A percentile compares a stretch with the other conserved stretches of the same genome.
These are phyloP conservation scores for Pecten maximus DNA, from an alignment of 2,888 invertebrate species.

Conservation along the genomic window DNA sequence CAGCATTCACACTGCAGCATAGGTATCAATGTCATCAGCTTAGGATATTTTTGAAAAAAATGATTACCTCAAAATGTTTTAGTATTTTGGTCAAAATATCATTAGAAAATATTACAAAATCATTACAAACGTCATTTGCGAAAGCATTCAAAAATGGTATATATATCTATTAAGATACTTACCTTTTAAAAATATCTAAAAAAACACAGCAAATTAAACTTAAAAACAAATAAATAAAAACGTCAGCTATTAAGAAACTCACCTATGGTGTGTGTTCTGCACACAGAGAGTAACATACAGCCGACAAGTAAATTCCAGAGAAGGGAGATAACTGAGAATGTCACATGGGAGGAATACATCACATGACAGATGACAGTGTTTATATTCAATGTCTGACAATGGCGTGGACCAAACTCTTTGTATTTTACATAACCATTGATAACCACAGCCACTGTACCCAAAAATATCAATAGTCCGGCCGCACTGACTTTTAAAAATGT, in stretches of 20 bases:
- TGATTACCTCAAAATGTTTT: no score
- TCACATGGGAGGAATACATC: slow-evolving; percentile 75
- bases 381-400: slow-evolving; percentile 72
- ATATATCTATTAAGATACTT: no score
- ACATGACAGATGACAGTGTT: slow-evolving; percentile 76
- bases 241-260: slow-evolving; percentile 58
- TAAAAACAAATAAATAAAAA: no score
- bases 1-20: no score
- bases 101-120: no score
- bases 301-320: slow-evolving; percentile 83
- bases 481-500: slow-evolving; percentile 82
- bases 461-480: slow-evolving; percentile 75
- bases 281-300: slow-evolving; percentile 82
- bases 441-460: slow-evolving; percentile 70
- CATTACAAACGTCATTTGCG: no score
- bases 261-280: slow-evolving; percentile 83
- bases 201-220: no score
- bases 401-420: slow-evolving; percentile 61
- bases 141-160: no score
- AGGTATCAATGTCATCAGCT: no score
- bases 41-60: no score
- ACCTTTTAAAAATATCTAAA: no score
- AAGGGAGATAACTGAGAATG: slow-evolving; percentile 79
- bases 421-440: slow-evolving; percentile 64
- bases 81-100: no score